phyloP scores from a whole-genome alignment of 1,140 invertebrate species.

The Trichonephila inaurata region DNA sequence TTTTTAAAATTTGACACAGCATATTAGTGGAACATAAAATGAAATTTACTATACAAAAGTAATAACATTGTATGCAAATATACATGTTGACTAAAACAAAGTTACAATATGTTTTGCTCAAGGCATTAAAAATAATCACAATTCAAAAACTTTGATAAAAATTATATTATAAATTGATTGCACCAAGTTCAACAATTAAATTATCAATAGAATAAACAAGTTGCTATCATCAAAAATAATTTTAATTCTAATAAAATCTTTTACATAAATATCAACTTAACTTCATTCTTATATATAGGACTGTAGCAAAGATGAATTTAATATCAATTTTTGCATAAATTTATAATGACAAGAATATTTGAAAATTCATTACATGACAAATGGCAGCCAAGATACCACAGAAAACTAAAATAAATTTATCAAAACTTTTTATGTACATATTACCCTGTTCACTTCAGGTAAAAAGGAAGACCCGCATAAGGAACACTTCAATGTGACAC shows the following conservation, averaged over 20 bases:
- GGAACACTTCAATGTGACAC: not conserved
- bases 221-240: too few species aligned
- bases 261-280: too few species aligned
- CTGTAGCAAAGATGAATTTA: too few species aligned
- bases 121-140: not conserved
- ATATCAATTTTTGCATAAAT: too few species aligned
- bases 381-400: not conserved
- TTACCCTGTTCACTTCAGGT: not conserved
- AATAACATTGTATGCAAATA: slow-evolving; percentile 38
- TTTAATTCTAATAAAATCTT: too few species aligned
- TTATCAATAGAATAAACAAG: too few species aligned
- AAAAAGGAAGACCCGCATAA: not conserved
- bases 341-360: too few species aligned
- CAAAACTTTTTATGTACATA: slow-evolving; percentile 3
- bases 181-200: too few species aligned
- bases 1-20: slow-evolving; percentile 6
- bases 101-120: not conserved
- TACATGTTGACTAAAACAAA: slow-evolving; percentile 22
- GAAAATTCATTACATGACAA: too few species aligned
- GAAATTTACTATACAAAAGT: slow-evolving; percentile 44
- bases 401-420: not conserved
- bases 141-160: too few species aligned
- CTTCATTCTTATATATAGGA: too few species aligned
- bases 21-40: slow-evolving; percentile 24
- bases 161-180: too few species aligned